A percentile compares a stretch with the other conserved stretches of the same genome.
Evolutionary conservation across 2,113 vertebrate species (phyloP).

Genomic region (Nibea albiflora): DNA sequence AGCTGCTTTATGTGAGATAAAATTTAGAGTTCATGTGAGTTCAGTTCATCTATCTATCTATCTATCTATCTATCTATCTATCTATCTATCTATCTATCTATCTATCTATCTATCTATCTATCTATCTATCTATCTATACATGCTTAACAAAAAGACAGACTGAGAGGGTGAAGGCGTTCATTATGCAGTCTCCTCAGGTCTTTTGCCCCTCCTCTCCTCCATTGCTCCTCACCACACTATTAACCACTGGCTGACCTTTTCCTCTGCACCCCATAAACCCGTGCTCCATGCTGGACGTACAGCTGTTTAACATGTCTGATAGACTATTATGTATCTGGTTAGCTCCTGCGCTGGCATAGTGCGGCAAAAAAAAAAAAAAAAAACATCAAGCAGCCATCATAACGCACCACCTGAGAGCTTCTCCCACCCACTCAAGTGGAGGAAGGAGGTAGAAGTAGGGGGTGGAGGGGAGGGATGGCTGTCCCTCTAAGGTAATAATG

Average conservation of each 20-base stretch:
- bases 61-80: constrained; percentile 16
- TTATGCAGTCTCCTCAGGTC: constrained; percentile 38
- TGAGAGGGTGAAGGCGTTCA: background rate
- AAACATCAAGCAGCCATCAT: constrained; percentile 7
- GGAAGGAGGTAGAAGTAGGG: background rate
- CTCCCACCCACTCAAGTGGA: constrained; percentile 53
- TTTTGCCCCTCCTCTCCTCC: background rate
- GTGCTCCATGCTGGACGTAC: constrained; percentile 31
- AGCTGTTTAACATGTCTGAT: constrained; percentile 54
- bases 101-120: constrained; percentile 50
- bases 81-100: constrained; percentile 23
- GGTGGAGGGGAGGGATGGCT: background rate
- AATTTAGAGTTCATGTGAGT: constrained; percentile 60
- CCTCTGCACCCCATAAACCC: constrained; percentile 50
- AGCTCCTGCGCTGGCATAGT: background rate
- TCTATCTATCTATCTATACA: constrained; percentile 44
- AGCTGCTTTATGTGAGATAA: constrained; percentile 71
- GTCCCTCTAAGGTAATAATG: constrained; percentile 46
- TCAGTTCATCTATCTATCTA: too few relatives aligned
- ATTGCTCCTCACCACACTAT: constrained; percentile 24
- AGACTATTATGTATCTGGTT: constrained; percentile 28
- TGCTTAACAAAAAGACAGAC: background rate
- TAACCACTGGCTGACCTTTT: constrained; percentile 66
- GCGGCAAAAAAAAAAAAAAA: background rate
- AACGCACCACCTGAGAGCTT: constrained; percentile 40